Conservation (phyloP, 2,113 vertebrate species). For the Brachirus orientalis region DNA sequence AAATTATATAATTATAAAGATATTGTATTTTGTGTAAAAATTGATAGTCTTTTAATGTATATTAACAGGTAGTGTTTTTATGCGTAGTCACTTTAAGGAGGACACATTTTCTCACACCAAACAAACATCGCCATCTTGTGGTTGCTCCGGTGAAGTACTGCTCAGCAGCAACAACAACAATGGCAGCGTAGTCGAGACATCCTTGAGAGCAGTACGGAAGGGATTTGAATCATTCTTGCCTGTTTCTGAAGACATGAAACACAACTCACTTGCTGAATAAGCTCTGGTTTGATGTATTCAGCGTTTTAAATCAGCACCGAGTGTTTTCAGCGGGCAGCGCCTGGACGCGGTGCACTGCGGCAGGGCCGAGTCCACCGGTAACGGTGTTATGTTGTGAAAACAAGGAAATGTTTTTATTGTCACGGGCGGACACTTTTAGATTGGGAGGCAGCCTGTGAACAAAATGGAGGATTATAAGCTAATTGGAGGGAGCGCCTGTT, state of each 20-base stretch:
- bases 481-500: background rate
- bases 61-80: too few species aligned
- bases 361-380: background rate
- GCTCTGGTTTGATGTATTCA: background rate
- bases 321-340: background rate
- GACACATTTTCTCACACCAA: background rate
- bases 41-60: too few species aligned
- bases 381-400: background rate
- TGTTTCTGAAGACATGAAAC: background rate
- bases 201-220: background rate
- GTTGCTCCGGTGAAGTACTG: rapidly evolving
- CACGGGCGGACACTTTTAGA: background rate
- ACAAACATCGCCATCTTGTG: conserved; percentile 20
- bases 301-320: background rate
- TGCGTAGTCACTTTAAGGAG: too few species aligned
- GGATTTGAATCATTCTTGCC: background rate
- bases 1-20: too few species aligned
- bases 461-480: background rate
- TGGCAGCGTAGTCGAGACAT: background rate
- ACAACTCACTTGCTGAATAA: background rate
- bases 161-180: conserved; percentile 27
- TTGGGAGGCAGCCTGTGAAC: background rate
- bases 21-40: too few species aligned
- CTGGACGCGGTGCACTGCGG: background rate
- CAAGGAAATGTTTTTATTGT: background rate